Evolutionary conservation across 2,888 invertebrate genomes (phyloP), one percentile per base, ranked within the genome.

Genomic region (Choreutis nemorana): DNA sequence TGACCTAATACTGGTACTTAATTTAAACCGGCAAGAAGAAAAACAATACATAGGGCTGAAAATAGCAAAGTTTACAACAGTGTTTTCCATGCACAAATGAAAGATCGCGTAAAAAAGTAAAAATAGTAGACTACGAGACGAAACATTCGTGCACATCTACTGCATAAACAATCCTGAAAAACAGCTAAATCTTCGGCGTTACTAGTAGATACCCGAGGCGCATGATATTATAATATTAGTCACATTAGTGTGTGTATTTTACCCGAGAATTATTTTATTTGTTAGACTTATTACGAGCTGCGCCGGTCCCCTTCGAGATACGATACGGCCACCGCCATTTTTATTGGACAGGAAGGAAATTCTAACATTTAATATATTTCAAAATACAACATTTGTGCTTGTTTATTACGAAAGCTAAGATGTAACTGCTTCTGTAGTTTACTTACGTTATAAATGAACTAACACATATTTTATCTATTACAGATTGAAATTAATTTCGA

Each of bases 321-420:
- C 56, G 70, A 68, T 58, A 67, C 62, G 55, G 45, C 46, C 45
- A 54, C 63, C 56, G 52, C 59, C 54, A 58, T 67, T 77, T 73
- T 77, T 77, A 75, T 77, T 73, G 53, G 73, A 73, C 73, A 73
- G 73, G 73, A 75, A 77, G 75, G 73, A 73, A 72, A 75, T 64
- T 70, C 68, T 67, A 68, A 68, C 66, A 53, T 67, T 62, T 56
- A 66, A 70, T 68, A 67, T 67, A 66, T 71, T 67, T n/a, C 52
- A 52, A 57, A 60, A 58, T 67, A 59, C 61, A 62, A 52, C 55
- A 55, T 54, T 58, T 49, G 50, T 39, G 51, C 52, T 59, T 67
- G 65, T 70, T 70, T 70, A 63, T 56, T 47, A 41, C 47, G 44
- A 48, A 39, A 42, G 10, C 24, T 13, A 11, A 12, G 13, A 12